phyloP scores from a whole-genome alignment of 2,113 vertebrate genomes.

The Mastomys coucha region DNA sequence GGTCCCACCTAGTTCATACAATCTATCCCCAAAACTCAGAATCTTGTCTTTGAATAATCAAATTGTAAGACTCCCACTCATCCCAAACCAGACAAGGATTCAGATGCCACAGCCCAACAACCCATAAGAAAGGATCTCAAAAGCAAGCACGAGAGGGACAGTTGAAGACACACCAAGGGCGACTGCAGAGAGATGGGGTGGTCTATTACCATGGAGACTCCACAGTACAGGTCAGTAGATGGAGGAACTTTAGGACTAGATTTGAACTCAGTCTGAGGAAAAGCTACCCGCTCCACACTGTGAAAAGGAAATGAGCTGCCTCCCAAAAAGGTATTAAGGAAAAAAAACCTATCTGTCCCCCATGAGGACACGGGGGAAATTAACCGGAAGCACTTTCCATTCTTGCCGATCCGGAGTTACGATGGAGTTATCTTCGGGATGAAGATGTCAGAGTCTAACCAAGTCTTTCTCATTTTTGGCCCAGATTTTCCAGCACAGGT shows the following conservation, averaged over 20 bases:
- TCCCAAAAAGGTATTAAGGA: neutral
- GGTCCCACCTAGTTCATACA: neutral
- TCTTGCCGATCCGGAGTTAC: neutral
- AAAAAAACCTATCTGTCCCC: neutral
- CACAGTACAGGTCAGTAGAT: neutral
- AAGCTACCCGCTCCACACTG: neutral
- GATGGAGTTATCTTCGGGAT: neutral
- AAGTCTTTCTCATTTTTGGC: slow-evolving; percentile 4
- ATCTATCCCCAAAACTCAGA: neutral
- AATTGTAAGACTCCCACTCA: neutral
- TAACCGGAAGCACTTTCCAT: neutral
- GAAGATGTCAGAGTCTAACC: neutral
- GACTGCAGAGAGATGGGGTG: neutral
- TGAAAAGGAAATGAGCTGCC: neutral
- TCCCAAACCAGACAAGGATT: neutral
- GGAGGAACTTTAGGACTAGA: slow-evolving; percentile 12
- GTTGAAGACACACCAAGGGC: neutral
- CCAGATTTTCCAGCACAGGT: neutral
- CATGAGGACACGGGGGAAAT: neutral
- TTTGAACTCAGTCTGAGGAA: slow-evolving; percentile 39
- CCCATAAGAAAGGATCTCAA: neutral
- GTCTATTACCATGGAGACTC: neutral
- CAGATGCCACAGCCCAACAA: accelerated
- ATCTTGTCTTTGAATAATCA: slow-evolving; percentile 1
- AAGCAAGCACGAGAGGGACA: neutral